Percentiles rank a stretch among this genome's conserved stretches.
Conservation (phyloP, 2,888 invertebrate species). For the Pandemis heparana region DNA sequence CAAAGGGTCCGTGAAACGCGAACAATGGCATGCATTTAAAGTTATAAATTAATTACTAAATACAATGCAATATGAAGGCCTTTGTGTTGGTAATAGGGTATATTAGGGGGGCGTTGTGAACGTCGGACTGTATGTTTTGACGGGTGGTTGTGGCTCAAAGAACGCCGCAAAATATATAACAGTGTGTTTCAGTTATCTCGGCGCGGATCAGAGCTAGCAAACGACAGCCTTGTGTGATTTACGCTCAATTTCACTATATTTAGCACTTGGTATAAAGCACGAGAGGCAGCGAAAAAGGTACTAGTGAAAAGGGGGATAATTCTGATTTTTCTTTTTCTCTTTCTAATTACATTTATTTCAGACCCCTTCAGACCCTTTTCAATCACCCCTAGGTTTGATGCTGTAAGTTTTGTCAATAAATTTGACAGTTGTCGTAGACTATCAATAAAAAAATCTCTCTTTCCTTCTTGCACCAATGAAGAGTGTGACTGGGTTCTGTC, state of each 20-base stretch:
- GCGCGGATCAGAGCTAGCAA: conserved; percentile 45
- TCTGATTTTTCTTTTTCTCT: too few species aligned
- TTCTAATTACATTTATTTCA: too few species aligned
- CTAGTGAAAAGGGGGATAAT: not conserved
- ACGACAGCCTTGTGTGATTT: conserved; percentile 52
- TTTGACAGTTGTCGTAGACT: too few species aligned
- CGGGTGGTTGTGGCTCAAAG: conserved; percentile 46
- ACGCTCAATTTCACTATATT: conserved; percentile 56
- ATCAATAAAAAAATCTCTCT: too few species aligned
- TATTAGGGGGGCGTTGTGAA: not conserved
- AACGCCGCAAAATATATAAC: conserved; percentile 45
- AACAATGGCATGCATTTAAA: not conserved
- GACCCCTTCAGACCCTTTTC: too few species aligned
- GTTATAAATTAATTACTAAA: not conserved
- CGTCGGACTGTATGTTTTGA: conserved; percentile 26
- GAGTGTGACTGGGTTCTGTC: too few species aligned
- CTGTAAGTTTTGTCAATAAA: too few species aligned
- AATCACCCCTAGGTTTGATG: too few species aligned
- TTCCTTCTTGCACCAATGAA: too few species aligned
- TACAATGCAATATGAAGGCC: not conserved
- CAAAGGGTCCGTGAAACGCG: not conserved
- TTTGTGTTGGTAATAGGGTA: not conserved
- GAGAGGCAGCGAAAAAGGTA: conserved; percentile 25
- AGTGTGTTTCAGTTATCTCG: conserved; percentile 46
- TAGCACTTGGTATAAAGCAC: conserved; percentile 48